Evolutionary conservation across 2,797 vertebrate genomes (phyloP), one percentile per base, ranked within the genome.

Genomic region (Myotis myotis): DNA sequence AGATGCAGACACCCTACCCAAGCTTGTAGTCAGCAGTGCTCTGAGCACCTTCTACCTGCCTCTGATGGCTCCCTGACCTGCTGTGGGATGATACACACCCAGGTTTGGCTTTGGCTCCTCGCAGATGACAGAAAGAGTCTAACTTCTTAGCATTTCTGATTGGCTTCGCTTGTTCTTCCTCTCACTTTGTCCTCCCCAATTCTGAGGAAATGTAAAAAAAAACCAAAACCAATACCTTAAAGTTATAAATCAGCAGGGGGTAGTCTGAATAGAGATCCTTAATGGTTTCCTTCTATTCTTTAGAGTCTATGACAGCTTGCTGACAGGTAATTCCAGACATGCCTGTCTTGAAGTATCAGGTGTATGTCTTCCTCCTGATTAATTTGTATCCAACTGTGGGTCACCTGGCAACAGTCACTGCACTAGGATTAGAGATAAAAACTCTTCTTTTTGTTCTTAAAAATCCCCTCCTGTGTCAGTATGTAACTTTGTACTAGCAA

Each of bases 331-430:
- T 72, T 81, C 12, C 89, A 87, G 70, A 78, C 64, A 78, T 75
- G 38, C 47, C 51, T 87, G 15, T 79, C 55, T 91, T 49, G 60
- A 60, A 57, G 20, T 49, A 66, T 51, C 72, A 70, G 62, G 15
- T 28, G 2, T 53, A 1, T 70, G 36, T 81, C 44, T 96, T 49
- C 88, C 38, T 82, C 66, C 47, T 95, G 62, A 91, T 96, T 96
- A 87, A 86, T 95, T 94, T 95, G 38, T 76, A 82, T 94, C 62
- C 22, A 64, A 11, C 33, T 33, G 19, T 82, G 47, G 53, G 55
- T 95, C 89, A 95, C 93, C 78, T 75, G 75, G 64, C 90, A 96
- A 93, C 55, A 87, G 78, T 66, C 28, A 66, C 2, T 87, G 68
- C 82, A 6, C 38, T 81, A 33, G 13, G 41, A 57, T 90, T 82